Base-by-base conservation (phyloP, 2,888 invertebrate genomes). In the Crocallis elinguaria region DNA sequence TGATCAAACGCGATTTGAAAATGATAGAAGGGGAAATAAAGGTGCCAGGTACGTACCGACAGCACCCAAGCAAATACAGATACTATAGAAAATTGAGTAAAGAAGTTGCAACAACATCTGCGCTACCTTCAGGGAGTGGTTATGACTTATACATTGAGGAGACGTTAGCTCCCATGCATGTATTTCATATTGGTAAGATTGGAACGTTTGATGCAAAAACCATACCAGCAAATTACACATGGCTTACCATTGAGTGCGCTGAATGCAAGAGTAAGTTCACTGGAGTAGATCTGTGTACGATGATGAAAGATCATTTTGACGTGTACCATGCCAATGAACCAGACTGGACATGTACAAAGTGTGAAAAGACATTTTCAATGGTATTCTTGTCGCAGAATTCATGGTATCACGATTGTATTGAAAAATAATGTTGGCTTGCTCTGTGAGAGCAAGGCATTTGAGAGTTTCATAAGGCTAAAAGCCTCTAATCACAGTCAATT, bases 91-190 rank as follows among this genome's bases (percentile, higher is more conserved):
- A 81, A 55, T 62, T 86, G 17, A 75, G 58, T 3, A 55, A 67
- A 1, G 73, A 82, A 50, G 30, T 27, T 1, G 32, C 21, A 11
- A 7, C 6, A 3, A 16, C 0, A 45, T 32, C 0, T 19, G 48
- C 1, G 46, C 45, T n/a, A n/a, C n/a, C n/a, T n/a, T n/a, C 5
- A 8, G 41, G 0, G 56, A 66, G 6, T 76, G 2, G 14, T 0
- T 25, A 77, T 39, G 82, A 87, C 52, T 50, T 87, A 2, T 79
- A 79, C 19, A 37, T 88, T 0, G 73, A 86, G 55, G 88, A 88
- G 48, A 70, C 64, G 0, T 6, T 79, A 0, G 42, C 61, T 0
- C 86, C 87, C 0, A 59, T 62, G 7, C 66, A 69, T 14, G 13
- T 55, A 1, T 64, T 74, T 1, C 32, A 50, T 9, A 27, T 80